A percentile compares a stretch with the other conserved stretches of the same genome.
phyloP scores from a whole-genome alignment of 30 jellyfish, hydroid and myxozoan genomes.

The Hydractinia echinata region DNA sequence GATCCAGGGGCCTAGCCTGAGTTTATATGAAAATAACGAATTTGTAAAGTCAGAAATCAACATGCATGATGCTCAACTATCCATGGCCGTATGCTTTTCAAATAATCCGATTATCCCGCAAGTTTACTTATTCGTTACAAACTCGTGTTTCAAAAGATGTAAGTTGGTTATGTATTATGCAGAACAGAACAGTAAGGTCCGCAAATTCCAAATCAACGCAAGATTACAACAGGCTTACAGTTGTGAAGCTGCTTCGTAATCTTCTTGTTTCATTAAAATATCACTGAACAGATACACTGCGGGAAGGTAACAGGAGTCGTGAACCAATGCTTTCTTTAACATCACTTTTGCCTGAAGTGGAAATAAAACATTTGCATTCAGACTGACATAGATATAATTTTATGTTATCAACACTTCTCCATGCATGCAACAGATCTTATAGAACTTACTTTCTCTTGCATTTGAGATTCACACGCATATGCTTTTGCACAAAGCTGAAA shows the following conservation, averaged over 20 bases:
- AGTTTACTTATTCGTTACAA: too few relatives aligned
- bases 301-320: conserved; percentile 75
- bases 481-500: conserved; percentile 85
- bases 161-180: too few relatives aligned
- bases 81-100: too few relatives aligned
- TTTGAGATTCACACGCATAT: conserved; percentile 54
- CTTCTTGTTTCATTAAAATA: conserved; percentile 57
- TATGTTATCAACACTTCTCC: background rate
- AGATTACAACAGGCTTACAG: conserved; percentile 40
- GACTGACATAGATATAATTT: background rate
- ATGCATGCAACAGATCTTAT: background rate
- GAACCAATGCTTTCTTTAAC: conserved; percentile 80
- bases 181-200: too few relatives aligned
- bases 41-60: too few relatives aligned
- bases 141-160: too few relatives aligned
- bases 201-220: too few relatives aligned
- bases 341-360: conserved; percentile 79
- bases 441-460: conserved; percentile 64
- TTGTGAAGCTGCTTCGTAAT: conserved; percentile 61
- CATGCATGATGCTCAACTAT: too few relatives aligned
- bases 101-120: too few relatives aligned
- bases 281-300: conserved; percentile 74
- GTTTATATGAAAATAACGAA: too few relatives aligned
- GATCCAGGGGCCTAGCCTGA: too few relatives aligned
- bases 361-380: background rate